Percentiles rank a stretch among this genome's conserved stretches.
These are phyloP conservation scores for Hydractinia echinata DNA, from an alignment of 30 jellyfish, hydroid and myxozoan genomes.

Conservation along the genomic window DNA sequence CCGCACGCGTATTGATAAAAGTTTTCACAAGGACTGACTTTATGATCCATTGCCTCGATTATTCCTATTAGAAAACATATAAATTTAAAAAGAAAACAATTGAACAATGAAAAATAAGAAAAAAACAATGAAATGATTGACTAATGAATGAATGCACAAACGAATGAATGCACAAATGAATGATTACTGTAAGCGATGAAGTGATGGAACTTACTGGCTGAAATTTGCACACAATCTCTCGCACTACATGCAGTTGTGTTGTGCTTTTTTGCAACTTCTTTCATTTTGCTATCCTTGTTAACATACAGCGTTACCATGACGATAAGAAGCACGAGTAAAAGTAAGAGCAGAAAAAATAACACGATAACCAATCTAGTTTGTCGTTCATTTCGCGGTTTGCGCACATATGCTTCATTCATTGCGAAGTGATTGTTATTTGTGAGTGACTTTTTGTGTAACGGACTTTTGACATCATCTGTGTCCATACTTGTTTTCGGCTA, in stretches of 20 bases:
- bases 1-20: conserved; percentile 95
- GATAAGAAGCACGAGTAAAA: neutral
- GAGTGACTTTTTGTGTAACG: neutral
- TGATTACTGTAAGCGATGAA: neutral
- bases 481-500: too few species aligned
- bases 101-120: neutral
- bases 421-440: neutral
- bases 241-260: neutral
- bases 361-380: neutral
- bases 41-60: conserved; percentile 62
- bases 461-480: neutral
- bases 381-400: neutral
- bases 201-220: conserved; percentile 28
- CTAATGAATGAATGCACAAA: too few species aligned
- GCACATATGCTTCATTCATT: neutral
- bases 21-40: conserved; percentile 78
- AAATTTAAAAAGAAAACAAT: neutral
- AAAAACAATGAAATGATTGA: too few species aligned
- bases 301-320: conserved; percentile 6
- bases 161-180: neutral
- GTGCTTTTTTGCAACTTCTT: conserved; percentile 1
- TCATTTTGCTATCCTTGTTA: neutral
- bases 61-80: conserved; percentile 45
- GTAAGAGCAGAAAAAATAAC: neutral
- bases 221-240: conserved; percentile 34